Percentiles rank a stretch among this genome's conserved stretches.
Evolutionary conservation across 2,113 vertebrate species (phyloP).

Genomic region (Pterocles gutturalis): DNA sequence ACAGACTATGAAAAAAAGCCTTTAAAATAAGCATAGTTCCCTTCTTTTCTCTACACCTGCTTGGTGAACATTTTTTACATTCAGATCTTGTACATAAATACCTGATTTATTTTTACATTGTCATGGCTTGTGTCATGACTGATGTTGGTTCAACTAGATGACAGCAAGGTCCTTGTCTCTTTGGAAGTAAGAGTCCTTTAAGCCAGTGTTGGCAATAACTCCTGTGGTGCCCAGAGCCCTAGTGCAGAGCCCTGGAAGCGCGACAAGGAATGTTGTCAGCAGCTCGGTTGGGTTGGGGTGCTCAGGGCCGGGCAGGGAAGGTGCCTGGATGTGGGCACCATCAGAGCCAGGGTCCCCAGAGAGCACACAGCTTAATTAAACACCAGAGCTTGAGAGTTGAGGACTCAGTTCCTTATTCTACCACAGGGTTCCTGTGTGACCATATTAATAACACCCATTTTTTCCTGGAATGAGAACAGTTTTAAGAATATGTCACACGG

Average conservation of each 20-base stretch:
- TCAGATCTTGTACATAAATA: not conserved
- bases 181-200: not conserved
- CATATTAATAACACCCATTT: not conserved
- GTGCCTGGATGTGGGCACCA: not conserved
- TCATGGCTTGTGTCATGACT: not conserved
- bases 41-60: conserved; percentile 11
- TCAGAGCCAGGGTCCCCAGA: not conserved
- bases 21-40: not conserved
- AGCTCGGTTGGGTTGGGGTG: fast-evolving
- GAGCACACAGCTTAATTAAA: not conserved
- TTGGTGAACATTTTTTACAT: not conserved
- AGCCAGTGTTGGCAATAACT: not conserved
- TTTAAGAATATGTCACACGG: not conserved
- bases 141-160: not conserved
- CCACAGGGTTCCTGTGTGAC: not conserved
- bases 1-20: not conserved
- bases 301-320: not conserved
- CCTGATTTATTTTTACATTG: not conserved
- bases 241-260: not conserved
- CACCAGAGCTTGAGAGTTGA: not conserved
- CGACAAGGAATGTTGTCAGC: fast-evolving
- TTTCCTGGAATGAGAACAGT: not conserved
- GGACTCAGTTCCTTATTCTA: not conserved
- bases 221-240: fast-evolving
- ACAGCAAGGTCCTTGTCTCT: not conserved